Base-by-base conservation (phyloP, 2,113 vertebrate genomes). In the Todiramphus chloris region DNA sequence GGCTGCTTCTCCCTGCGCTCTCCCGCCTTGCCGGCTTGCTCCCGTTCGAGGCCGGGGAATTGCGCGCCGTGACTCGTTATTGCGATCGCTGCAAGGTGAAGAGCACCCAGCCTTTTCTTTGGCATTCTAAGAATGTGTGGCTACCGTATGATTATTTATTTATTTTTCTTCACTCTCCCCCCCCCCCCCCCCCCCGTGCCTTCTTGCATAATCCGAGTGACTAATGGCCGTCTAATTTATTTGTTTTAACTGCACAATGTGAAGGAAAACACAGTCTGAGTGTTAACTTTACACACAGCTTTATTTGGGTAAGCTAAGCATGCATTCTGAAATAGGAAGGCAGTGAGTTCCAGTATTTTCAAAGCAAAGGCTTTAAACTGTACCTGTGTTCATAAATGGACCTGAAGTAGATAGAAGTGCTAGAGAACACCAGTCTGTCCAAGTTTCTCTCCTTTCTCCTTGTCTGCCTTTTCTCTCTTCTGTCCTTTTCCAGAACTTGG, bases 91-190 rank as follows among this genome's bases (percentile, higher is more conserved):
- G 87, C 89, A 62, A 93, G 93, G 92, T 84, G 95, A 75, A 44
- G 90, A 56, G 84, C 74, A 6, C 44, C 48, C 62, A 0, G 74
- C 46, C 44, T 85, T 51, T 79, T 53, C 72, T 66, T 43, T 55
- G 92, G 94, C 67, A 82, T 92, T 90, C 79, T 24, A 93, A 93
- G 96, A 97, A 94, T 90, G 86, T 44, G 86, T 53, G 91, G 91
- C 94, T 89, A 72, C 91, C 41, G 58, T 51, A 19, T 63, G 51
- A 7, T 30, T 74, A 2, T 30, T 43, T 19, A 13, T 41, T 31
- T 41, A 23, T 80, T 62, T 51, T 37, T 13, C 19, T 68, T 9
- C 62, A 41, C 37, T 43, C 30, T 13, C 7, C 15, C 31, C 9
- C 17, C 19, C n/a, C 24, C 19, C n/a, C 24, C 11, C 9, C 59